These are phyloP conservation scores for Tragelaphus scriptus DNA, from an alignment of 2,113 vertebrate genomes.

Conservation along the genomic window DNA sequence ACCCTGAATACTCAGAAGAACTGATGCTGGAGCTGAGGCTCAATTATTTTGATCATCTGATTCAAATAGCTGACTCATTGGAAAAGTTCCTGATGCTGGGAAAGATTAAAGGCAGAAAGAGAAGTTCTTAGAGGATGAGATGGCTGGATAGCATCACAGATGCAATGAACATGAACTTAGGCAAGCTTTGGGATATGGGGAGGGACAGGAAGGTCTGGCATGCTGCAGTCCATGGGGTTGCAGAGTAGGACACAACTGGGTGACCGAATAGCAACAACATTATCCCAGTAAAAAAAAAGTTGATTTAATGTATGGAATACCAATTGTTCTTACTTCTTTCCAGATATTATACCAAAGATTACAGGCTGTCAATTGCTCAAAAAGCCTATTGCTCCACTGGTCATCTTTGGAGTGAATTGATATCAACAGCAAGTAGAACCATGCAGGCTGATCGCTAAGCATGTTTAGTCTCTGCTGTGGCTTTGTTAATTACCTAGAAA, in stretches of 20 bases:
- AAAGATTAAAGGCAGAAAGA: background rate
- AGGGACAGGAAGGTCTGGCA: background rate
- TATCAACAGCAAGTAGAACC: background rate
- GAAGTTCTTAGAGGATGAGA: background rate
- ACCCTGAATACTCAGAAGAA: background rate
- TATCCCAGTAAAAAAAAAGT: background rate
- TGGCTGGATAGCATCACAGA: background rate
- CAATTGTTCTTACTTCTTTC: background rate
- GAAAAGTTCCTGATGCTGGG: background rate
- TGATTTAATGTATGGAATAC: background rate
- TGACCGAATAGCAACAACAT: background rate
- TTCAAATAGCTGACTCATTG: background rate
- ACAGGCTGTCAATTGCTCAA: background rate
- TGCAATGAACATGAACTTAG: background rate
- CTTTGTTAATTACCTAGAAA: background rate
- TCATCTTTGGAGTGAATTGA: background rate
- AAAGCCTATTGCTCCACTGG: background rate
- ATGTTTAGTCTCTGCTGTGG: background rate
- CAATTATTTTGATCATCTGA: background rate
- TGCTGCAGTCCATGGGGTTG: background rate
- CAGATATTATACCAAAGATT: background rate
- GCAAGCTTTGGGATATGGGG: accelerated
- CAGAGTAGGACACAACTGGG: background rate
- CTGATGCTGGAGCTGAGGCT: background rate
- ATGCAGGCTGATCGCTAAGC: background rate